A percentile compares a stretch with the other conserved stretches of the same genome.
phyloP scores from a whole-genome alignment of 2,113 vertebrate species.

The Polypterus senegalus region DNA sequence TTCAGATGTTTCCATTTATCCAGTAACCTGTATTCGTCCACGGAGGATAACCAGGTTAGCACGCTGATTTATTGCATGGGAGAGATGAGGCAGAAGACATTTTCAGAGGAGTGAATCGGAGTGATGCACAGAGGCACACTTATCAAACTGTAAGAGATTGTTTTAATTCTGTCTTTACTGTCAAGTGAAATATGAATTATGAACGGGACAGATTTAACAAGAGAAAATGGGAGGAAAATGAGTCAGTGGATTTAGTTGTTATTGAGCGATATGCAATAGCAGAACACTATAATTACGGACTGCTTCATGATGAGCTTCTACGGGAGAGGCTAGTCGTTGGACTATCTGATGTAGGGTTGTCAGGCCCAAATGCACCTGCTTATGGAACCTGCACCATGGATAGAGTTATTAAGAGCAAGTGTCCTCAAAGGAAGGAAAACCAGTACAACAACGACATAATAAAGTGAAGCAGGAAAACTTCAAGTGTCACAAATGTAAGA shows the following conservation, averaged over 20 bases:
- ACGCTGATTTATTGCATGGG: conserved; percentile 1
- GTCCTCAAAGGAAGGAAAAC: not conserved
- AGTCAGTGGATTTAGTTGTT: not conserved
- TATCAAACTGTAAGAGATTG: not conserved
- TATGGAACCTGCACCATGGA: not conserved
- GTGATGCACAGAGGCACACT: not conserved
- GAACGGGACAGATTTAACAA: not conserved
- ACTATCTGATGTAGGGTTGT: not conserved
- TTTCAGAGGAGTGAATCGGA: not conserved
- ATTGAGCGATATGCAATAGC: not conserved
- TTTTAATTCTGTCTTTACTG: not conserved
- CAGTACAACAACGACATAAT: not conserved
- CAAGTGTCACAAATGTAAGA: not conserved
- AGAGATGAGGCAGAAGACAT: not conserved
- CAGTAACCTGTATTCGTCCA: not conserved
- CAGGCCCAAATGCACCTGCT: not conserved
- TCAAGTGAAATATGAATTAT: not conserved
- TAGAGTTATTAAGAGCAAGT: not conserved
- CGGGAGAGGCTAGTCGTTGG: not conserved
- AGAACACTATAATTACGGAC: not conserved
- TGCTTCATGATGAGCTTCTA: not conserved
- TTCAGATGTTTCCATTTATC: not conserved
- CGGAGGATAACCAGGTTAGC: not conserved
- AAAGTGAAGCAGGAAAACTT: not conserved
- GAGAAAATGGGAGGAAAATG: not conserved